These are phyloP conservation scores for Sphecodes monilicornis DNA, from an alignment of 2,888 invertebrate species.

Conservation along the genomic window DNA sequence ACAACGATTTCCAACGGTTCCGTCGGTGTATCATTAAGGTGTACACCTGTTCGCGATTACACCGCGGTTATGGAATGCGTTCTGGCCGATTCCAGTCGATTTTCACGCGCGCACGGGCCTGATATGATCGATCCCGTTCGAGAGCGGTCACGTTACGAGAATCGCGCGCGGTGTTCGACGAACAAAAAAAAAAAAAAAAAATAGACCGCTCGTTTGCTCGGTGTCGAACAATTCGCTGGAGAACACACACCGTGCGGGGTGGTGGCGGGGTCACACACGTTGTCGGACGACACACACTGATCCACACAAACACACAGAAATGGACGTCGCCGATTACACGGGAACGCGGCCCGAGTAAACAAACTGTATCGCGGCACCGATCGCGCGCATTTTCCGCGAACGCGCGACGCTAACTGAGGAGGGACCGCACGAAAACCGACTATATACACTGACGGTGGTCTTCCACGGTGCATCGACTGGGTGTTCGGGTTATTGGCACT, in stretches of 20 bases:
- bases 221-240: background rate
- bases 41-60: conserved; percentile 64
- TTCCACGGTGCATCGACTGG: conserved; percentile 20
- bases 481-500: conserved; percentile 31
- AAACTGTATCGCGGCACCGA: conserved; percentile 30
- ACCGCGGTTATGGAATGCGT: conserved; percentile 36
- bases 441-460: conserved; percentile 11
- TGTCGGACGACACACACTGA: conserved; percentile 7
- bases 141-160: conserved; percentile 1
- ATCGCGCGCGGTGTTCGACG: background rate
- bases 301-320: conserved; percentile 39
- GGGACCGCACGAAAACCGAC: conserved; percentile 1
- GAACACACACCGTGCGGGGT: background rate
- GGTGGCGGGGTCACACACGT: background rate
- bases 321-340: conserved; percentile 19
- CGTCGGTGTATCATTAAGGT: conserved; percentile 62
- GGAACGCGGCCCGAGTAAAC: conserved; percentile 44
- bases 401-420: conserved; percentile 21
- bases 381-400: conserved; percentile 27
- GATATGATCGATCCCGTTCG: background rate
- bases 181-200: background rate
- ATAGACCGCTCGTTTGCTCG: background rate
- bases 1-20: conserved; percentile 62
- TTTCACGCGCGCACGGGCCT: conserved; percentile 9
- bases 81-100: conserved; percentile 41